Base-by-base conservation (phyloP, 2,797 vertebrate species). In the Phrynocephalus vlangalii region DNA sequence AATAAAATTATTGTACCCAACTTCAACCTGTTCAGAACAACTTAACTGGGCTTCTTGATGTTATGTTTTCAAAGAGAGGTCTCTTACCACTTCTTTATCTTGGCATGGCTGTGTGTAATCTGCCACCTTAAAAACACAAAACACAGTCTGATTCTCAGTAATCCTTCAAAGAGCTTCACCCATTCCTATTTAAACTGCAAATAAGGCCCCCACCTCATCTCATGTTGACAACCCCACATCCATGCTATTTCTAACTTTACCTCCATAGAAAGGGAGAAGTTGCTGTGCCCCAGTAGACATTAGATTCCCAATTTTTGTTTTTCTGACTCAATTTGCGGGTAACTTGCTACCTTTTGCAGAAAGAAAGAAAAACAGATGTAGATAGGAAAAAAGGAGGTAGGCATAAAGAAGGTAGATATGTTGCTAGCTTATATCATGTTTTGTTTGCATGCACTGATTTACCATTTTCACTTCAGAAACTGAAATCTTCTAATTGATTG, bases 91-190 rank as follows among this genome's bases (percentile, higher is more conserved):
- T 81, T 81, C n/a, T 81, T 85, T 80, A n/a, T 88, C 87, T 76
- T 82, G 72, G 9, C 77, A 88, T 52, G 77, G 22, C 72, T 79
- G 70, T 52, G 6, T 75, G 63, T 85, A 85, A 85, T 88, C 60
- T 26, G 10, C 85, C 38, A 52, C 38, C 8, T 68, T 80, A 70
- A 88, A 84, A 77, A 73, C 68, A 67, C 60, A 88, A 84, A 15
- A 70, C n/a, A 85, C n/a, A 52, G 44, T 72, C 71, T 20, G 75
- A 85, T 84, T 80, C 77, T 85, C 70, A 88, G 84, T 88, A 88
- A 85, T 79, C 70, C 87, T 81, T 78, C 63, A 75, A 75, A 78
- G n/a, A 85, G 56, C 44, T 84, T 84, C 56, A 28, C 38, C 78
- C 56, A 85, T 80, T 84, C 80, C 44, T 76, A 80, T 73, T 30